phyloP scores from a whole-genome alignment of 2,113 vertebrate species.

The Ascaphus truei region DNA sequence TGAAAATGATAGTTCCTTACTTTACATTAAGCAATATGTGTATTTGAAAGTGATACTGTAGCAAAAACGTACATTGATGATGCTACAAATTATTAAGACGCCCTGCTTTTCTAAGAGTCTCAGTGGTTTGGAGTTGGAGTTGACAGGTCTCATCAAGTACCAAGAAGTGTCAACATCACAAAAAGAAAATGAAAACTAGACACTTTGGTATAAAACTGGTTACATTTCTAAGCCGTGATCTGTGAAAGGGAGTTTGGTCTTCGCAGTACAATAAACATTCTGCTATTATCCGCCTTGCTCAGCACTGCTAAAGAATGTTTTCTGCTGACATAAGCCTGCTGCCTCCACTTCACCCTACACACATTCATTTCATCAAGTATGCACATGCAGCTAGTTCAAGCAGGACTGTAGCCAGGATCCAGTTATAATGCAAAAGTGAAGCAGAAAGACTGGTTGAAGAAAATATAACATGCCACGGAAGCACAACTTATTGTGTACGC shows the following conservation, averaged over 20 bases:
- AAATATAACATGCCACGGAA: not conserved
- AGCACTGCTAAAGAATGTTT: not conserved
- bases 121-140: too few relatives aligned
- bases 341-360: not conserved
- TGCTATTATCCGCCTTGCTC: slow-evolving; percentile 11
- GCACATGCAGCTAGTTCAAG: slow-evolving; percentile 5
- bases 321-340: not conserved
- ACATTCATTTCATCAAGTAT: not conserved
- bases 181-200: not conserved
- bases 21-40: too few relatives aligned
- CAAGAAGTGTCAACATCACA: too few relatives aligned
- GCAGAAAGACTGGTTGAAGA: not conserved
- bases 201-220: fast-evolving
- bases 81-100: too few relatives aligned
- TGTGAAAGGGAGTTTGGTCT: too few relatives aligned
- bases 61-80: too few relatives aligned
- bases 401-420: not conserved
- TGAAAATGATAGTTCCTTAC: too few relatives aligned
- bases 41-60: too few relatives aligned
- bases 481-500: not conserved
- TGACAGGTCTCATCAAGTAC: not conserved
- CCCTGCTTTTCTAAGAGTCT: too few relatives aligned
- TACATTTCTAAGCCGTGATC: too few relatives aligned
- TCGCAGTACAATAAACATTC: not conserved
- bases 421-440: not conserved